Conservation (phyloP, 2,888 invertebrate species). For the Anticlea derivata region DNA sequence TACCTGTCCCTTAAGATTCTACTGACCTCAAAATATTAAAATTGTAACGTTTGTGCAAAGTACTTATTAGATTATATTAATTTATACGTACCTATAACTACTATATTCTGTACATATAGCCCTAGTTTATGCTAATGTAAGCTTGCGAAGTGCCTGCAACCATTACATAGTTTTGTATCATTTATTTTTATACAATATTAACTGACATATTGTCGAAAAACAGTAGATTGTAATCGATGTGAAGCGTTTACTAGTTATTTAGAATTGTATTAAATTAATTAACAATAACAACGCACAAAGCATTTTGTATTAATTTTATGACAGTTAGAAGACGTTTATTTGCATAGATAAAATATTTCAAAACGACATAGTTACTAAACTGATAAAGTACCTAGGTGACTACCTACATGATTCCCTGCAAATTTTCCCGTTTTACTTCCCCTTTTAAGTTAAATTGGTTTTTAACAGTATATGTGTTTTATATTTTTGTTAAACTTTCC, state of each 20-base stretch:
- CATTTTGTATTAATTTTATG: conserved; percentile 1
- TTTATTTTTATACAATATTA: conserved; percentile 79
- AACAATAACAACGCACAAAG: conserved; percentile 39
- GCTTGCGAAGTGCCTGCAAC: conserved; percentile 50
- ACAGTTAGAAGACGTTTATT: conserved; percentile 6
- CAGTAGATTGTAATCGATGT: conserved; percentile 60
- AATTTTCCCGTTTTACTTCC: conserved; percentile 2
- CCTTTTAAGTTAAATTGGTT: conserved; percentile 2
- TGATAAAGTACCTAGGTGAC: neutral
- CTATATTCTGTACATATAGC: conserved; percentile 77
- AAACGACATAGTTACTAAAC: neutral
- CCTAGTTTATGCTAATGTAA: conserved; percentile 46
- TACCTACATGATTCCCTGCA: neutral
- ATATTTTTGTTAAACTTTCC: conserved; percentile 18
- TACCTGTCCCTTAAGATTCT: conserved; percentile 14
- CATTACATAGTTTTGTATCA: conserved; percentile 60
- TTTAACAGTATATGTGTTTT: conserved; percentile 8
- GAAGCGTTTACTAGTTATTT: conserved; percentile 56
- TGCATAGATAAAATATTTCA: neutral
- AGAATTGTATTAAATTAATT: conserved; percentile 45
- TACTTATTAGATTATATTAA: conserved; percentile 83
- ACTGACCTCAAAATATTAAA: conserved; percentile 68
- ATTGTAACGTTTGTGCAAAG: conserved; percentile 81
- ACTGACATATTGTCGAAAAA: conserved; percentile 78
- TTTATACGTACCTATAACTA: conserved; percentile 76